Percentiles rank a stretch among this genome's conserved stretches.
phyloP scores from a whole-genome alignment of 2,888 invertebrate species.

The Tanytarsus gracilentus region DNA sequence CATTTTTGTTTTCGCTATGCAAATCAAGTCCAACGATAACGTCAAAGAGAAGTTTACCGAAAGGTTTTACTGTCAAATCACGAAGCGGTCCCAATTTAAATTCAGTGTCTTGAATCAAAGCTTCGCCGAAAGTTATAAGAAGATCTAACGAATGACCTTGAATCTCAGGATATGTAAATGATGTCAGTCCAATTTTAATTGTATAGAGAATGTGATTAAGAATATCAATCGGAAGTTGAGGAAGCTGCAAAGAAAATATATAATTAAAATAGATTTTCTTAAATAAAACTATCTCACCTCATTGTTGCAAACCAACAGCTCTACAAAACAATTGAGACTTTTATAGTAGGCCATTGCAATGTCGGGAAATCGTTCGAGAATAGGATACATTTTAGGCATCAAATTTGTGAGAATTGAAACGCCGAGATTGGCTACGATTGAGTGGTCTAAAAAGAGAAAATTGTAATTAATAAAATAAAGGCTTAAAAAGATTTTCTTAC shows the following conservation, averaged over 20 bases:
- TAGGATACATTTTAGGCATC: constrained; percentile 23
- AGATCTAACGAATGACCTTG: constrained; percentile 17
- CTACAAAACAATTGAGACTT: constrained; percentile 13
- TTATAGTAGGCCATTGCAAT: constrained; percentile 21
- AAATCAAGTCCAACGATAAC: constrained; percentile 9
- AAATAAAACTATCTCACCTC: not conserved
- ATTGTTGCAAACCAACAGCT: constrained; percentile 14
- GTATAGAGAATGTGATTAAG: constrained; percentile 11
- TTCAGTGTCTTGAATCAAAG: constrained; percentile 1
- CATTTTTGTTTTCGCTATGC: constrained; percentile 21
- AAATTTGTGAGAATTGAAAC: constrained; percentile 7
- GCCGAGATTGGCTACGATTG: constrained; percentile 11
- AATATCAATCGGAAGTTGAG: constrained; percentile 2
- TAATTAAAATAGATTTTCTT: not conserved
- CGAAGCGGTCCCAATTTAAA: not conserved
- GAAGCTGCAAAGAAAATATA: not conserved
- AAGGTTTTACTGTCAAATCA: constrained; percentile 1
- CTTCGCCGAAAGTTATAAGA: constrained; percentile 5
- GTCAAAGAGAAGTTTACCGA: constrained; percentile 20
- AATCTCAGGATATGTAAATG: constrained; percentile 22
- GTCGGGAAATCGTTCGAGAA: constrained; percentile 16
- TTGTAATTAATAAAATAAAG: not conserved
- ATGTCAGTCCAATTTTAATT: constrained; percentile 24
- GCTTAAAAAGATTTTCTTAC: not conserved
- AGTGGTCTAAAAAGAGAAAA: not conserved